phyloP scores from a whole-genome alignment of 2,797 vertebrate genomes.

The Sebastes iracundus region DNA sequence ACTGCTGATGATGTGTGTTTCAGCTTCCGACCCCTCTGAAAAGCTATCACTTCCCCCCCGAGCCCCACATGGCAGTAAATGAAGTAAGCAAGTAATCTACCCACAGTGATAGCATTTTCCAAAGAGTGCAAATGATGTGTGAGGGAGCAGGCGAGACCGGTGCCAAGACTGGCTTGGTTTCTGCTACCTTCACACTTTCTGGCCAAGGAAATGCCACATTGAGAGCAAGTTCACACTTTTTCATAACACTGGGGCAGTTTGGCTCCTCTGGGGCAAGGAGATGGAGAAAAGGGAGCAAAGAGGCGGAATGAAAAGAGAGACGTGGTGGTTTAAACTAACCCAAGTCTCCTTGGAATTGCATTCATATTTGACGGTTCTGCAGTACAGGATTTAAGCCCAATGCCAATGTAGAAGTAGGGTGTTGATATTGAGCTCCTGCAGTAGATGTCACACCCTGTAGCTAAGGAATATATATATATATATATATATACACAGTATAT shows the following conservation, averaged over 20 bases:
- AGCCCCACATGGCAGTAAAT: conserved; percentile 68
- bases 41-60: conserved; percentile 60
- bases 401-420: neutral
- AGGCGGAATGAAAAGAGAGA: conserved; percentile 32
- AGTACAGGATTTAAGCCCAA: conserved; percentile 8
- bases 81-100: conserved; percentile 78
- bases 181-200: conserved; percentile 73
- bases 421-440: neutral
- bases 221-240: conserved; percentile 73
- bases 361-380: conserved; percentile 35
- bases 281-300: conserved; percentile 42
- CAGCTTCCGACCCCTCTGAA: conserved; percentile 61
- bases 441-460: neutral
- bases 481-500: too few relatives aligned
- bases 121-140: conserved; percentile 77
- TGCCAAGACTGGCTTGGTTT: conserved; percentile 64
- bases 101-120: conserved; percentile 73
- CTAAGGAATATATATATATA: too few relatives aligned
- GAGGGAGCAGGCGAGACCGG: conserved; percentile 45
- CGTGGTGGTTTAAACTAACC: conserved; percentile 27
- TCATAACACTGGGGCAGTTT: conserved; percentile 65
- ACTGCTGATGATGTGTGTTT: conserved; percentile 70
- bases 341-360: conserved; percentile 14
- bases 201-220: conserved; percentile 68
- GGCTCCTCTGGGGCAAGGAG: conserved; percentile 54